Evolutionary conservation across 37 sponge, comb jelly and placozoan genomes (phyloP), one percentile per base, ranked within the genome.

Genomic region (Diacarnus erythraeanus): DNA sequence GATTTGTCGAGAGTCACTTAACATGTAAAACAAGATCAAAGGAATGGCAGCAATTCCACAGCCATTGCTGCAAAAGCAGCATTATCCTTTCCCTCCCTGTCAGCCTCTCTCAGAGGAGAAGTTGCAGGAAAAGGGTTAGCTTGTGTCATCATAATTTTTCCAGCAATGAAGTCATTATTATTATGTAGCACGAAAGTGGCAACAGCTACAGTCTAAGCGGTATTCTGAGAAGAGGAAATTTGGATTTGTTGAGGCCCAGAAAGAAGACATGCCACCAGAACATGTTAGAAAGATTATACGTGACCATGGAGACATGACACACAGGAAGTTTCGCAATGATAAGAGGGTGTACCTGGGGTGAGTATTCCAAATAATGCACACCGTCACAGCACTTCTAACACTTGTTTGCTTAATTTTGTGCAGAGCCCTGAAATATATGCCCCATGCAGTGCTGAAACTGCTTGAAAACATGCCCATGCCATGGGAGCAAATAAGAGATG

Each of bases 381-480:
- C 20, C 44, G 37, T 64, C 0, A n/a, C 54, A 23, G 5, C 21
- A 31, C 8, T 47, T 38, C 33, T 6, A 8, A 3, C 41, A 22
- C 15, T 72, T 33, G 34, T 25, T 34, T 5, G 44, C 35, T 39
- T 42, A 15, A 6, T 23, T 15, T 72, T 5, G 31, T 59, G 15
- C 80, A 95, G 96, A 10, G 96, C 99, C 18, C 84, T 98, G 57
- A 98, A 98, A 84, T 98, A 98, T 86, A 98, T 98, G 95, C 99
- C 99, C 26, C 99, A 98, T 76, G 99, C 99, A n/a, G 90, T 98
- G 42, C 63, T 96, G 80, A 98, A 98, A 79, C 87, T 98, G 27
- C 81, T 98, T 76, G 99, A 98, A 86, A 98, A 98, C 91, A 96
- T 98, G 97, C 99, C 99, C 5, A 98, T 98, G 99, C 99, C 99